phyloP scores from a whole-genome alignment of 1,140 invertebrate species.

The Cyrtorhinus lividipennis region DNA sequence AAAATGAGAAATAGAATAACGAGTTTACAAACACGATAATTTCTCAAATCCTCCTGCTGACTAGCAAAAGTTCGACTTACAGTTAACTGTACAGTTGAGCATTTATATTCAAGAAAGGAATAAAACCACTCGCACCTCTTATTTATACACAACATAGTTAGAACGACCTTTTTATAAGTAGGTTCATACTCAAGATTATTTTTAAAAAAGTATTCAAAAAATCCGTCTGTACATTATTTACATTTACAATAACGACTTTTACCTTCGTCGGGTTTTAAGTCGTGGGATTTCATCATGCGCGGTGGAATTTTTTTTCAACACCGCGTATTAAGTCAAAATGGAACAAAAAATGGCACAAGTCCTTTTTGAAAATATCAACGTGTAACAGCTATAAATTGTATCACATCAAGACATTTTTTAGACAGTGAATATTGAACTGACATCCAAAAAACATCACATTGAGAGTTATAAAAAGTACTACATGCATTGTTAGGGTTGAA shows the following conservation, averaged over 20 bases:
- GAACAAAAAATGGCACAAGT: neutral
- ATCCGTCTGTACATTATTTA: neutral
- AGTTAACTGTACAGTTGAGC: constrained; percentile 19
- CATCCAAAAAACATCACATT: too few relatives aligned
- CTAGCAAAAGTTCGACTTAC: constrained; percentile 18
- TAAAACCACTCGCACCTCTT: neutral
- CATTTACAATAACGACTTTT: neutral
- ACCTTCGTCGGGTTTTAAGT: too few relatives aligned
- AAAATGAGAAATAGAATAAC: too few relatives aligned
- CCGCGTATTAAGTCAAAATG: neutral
- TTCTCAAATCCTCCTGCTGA: constrained; percentile 15
- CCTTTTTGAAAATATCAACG: too few relatives aligned
- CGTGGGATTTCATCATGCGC: too few relatives aligned
- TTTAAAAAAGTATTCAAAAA: neutral
- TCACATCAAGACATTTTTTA: too few relatives aligned
- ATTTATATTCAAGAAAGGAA: constrained; percentile 8
- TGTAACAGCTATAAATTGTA: too few relatives aligned
- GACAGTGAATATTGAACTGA: too few relatives aligned
- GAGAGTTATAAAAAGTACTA: too few relatives aligned
- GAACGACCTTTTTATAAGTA: neutral
- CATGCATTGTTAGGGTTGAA: too few relatives aligned
- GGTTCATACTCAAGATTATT: neutral
- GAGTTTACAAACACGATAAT: too few relatives aligned
- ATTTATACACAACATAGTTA: neutral
- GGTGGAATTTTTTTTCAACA: neutral